Conservation (phyloP, 2,113 vertebrate species). For the Stictonetta naevosa region DNA sequence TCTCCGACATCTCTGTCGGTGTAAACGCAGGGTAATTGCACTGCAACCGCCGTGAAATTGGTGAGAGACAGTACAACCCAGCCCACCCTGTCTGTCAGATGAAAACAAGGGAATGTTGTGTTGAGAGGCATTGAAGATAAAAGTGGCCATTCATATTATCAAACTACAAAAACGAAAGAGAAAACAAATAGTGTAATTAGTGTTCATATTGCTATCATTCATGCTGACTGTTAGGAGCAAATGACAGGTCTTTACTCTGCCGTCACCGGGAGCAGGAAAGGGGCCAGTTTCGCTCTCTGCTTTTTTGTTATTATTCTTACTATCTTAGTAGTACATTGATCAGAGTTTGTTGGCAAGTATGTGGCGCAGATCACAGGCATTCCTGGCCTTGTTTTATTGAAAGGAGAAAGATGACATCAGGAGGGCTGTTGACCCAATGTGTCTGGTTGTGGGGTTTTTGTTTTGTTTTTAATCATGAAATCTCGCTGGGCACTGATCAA, state of each 20-base stretch:
- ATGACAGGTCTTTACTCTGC: neutral
- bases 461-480: constrained; percentile 1
- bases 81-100: neutral
- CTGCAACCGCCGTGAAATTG: neutral
- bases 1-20: neutral
- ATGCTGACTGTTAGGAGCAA: neutral
- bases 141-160: neutral
- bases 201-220: neutral
- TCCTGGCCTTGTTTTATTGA: neutral
- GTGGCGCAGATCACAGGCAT: neutral
- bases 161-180: neutral
- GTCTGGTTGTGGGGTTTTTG: neutral
- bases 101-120: neutral
- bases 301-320: neutral
- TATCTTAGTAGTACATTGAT: neutral
- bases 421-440: neutral
- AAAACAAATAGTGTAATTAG: neutral
- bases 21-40: neutral
- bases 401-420: neutral
- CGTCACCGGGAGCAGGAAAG: neutral
- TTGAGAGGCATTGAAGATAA: neutral
- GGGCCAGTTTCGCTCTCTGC: neutral
- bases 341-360: neutral
- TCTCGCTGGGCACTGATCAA: neutral
- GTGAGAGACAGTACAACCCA: neutral